Evolutionary conservation across 1,140 invertebrate species (phyloP), one percentile per base, ranked within the genome.

Genomic region (Coboldia fuscipes): DNA sequence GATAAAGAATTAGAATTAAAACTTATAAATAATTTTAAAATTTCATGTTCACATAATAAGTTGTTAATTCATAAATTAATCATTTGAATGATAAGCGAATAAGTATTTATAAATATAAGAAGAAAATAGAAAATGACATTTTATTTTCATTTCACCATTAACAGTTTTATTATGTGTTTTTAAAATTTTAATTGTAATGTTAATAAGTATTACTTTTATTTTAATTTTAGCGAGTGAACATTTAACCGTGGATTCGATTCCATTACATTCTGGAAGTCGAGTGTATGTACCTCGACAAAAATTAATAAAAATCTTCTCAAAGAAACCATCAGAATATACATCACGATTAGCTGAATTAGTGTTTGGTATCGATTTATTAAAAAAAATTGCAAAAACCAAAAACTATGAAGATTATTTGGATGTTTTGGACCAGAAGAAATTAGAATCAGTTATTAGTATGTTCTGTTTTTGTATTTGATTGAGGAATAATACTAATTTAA

Each of bases 381-480:
- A 12, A 10, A 15, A 34, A 27, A 30, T 31, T 5, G 14, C 7
- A n/a, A 12, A 16, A 12, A 26, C 6, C 7, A 18, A 4, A 9
- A 26, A n/a, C 15, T 9, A 33, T 4, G 17, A 18, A 16, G 22
- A 32, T 15, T 9, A 17, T 6, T 21, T 37, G 24, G 4, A 27
- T 4, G n/a, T n/a, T 7, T 27, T 37, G 23, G 21, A 37, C 18
- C 30, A 9, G n/a, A 14, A 42, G 4, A 18, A 40, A 10, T 33
- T 54, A 9, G 30, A 48, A 18, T 48, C 43, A 5, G 41, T 54
- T 21, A 54, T 50, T 48, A 51, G 51, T 54, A 51, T 9, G 17
- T 15, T 10, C 17, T 30, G 9, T 29, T 20, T 9, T 7, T 7
- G 17, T 8, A 21, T 35, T n/a, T 20, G 3, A 21, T 27, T 16